Evolutionary conservation across 2,888 invertebrate species (phyloP), one percentile per base, ranked within the genome.

Genomic region (Ceramica pisi): DNA sequence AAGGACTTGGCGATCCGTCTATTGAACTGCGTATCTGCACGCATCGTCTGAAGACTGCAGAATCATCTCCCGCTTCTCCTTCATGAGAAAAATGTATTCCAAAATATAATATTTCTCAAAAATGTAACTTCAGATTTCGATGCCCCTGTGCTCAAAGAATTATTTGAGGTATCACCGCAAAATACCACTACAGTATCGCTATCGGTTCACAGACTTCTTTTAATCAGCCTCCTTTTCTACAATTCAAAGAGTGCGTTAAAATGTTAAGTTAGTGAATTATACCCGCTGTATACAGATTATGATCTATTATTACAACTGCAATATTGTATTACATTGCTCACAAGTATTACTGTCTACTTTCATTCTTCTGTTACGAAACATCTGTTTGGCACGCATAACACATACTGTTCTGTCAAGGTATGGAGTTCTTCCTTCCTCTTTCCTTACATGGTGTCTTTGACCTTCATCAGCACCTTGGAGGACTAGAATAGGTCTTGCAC

Each of bases 361-460:
- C 61, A 31, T 77, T 61, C 10, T 38, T 48, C 10, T 50, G 44
- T 71, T 59, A 46, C 41, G 31, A 59, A 21, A 44, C 48, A 41
- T 26, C 71, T 81, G 50, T 46, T 79, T 80, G 57, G 2, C 14
- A 80, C 41, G 51, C 80, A 55, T 41, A 53, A 67, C 41, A 55
- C 81, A 64, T 74, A 67, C n/a, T 57, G 26, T 21, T 44, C 61
- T 35, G n/a, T 61, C 68, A 83, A 78, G 75, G 75, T 44, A 41
- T 46, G 55, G 53, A 51, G 12, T 55, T 26, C 77, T 78, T 83
- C 77, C 79, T 78, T 84, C 85, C 84, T 81, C 50, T 71, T 7
- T 79, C 75, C 70, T 75, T 77, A 62, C 21, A 50, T 35, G 50
- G 38, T 19, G 51, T 35, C 19, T 59, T 65, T 61, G 48, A 57